A percentile compares a stretch with the other conserved stretches of the same genome.
phyloP scores from a whole-genome alignment of 92 coral and sea anemone species.

The Actinostola sp. region DNA sequence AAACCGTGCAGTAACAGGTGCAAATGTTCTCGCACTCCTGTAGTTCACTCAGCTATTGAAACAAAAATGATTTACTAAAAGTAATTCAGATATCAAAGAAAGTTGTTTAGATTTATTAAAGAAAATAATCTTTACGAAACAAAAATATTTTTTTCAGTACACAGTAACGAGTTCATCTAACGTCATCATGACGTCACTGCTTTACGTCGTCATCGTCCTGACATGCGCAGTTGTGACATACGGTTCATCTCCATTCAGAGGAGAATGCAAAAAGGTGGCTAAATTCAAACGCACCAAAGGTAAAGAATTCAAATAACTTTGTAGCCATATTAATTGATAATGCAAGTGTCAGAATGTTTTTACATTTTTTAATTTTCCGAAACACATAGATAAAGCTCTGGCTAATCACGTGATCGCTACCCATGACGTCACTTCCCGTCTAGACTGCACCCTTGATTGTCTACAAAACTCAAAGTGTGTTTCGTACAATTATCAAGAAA shows the following conservation, averaged over 20 bases:
- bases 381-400: slow-evolving; percentile 7
- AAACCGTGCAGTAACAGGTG: too few species aligned
- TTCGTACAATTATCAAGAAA: slow-evolving; percentile 39
- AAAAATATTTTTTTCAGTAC: too few species aligned
- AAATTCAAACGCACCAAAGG: slow-evolving; percentile 7
- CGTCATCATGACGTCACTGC: neutral
- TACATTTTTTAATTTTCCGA: too few species aligned
- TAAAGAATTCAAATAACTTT: neutral
- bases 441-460: slow-evolving; percentile 33
- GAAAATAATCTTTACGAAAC: too few species aligned
- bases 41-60: too few species aligned
- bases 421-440: slow-evolving; percentile 21
- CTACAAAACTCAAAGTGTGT: slow-evolving; percentile 15
- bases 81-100: too few species aligned
- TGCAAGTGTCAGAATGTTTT: too few species aligned
- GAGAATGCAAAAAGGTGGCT: slow-evolving; percentile 18
- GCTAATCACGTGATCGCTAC: slow-evolving; percentile 32
- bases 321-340: too few species aligned
- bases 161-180: neutral
- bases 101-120: too few species aligned
- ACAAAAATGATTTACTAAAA: too few species aligned
- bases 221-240: slow-evolving; percentile 23
- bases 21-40: too few species aligned
- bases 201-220: neutral
- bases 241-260: slow-evolving; percentile 27